Evolutionary conservation across 1,140 invertebrate genomes (phyloP), one percentile per base, ranked within the genome.

Genomic region (Pogonus chalceus): DNA sequence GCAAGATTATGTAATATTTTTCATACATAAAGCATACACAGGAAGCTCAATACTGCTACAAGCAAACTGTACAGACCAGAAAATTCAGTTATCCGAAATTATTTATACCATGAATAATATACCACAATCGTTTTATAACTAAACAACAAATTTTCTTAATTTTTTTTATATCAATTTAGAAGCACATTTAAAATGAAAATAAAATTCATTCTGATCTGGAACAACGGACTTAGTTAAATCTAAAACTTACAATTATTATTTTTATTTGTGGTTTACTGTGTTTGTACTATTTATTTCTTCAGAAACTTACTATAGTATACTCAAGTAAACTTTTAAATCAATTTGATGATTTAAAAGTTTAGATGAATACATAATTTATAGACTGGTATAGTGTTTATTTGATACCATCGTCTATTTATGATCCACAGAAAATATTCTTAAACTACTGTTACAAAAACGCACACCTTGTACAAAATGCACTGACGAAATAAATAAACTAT

Each of bases 201-300:
- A 14, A 31, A 7, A 14, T 31, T 4, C 9, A 43, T 43, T 43
- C 37, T 43, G 37, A 43, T 43, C 37, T 43, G 37, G 18, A 43
- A 43, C 37, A 43, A 43, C 7, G 7, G 7, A 12, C 18, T 9
- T 12, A 12, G 9, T 43, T 16, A 10, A 43, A 10, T 12, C 18
- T 31, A 31, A n/a, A n/a, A 14, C 26, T 43, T 9, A 43, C 37
- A 43, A 43, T 43, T 43, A 43, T 12, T 10, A 18, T 43, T 43
- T 18, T 10, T 10, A 12, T 12, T 43, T 7, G 7, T 43, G 26
- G 4, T 43, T 43, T 12, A 43, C 37, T 43, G 37, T 43, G 37
- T 43, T 43, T 43, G 37, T 43, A 43, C 37, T 43, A 43, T 43
- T 31, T 43, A 43, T 43, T 12, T 43, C 37, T 43, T 43, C 37